phyloP scores from a whole-genome alignment of 2,113 vertebrate genomes.

The Pollimyrus isidori region DNA sequence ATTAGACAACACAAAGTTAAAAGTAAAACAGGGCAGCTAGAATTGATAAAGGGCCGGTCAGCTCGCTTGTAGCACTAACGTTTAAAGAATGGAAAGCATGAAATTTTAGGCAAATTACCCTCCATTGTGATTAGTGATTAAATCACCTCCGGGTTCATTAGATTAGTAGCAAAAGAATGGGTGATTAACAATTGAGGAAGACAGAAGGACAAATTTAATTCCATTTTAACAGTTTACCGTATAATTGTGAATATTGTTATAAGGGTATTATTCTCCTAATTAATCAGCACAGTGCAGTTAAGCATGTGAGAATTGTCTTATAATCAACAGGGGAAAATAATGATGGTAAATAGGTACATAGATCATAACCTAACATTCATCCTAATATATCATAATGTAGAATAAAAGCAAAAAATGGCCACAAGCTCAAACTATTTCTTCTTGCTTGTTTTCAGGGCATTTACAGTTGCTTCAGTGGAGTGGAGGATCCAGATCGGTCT shows the following conservation, averaged over 20 bases:
- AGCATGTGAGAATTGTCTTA: not conserved
- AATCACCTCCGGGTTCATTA: constrained; percentile 43
- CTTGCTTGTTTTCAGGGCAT: constrained; percentile 67
- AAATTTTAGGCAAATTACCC: not conserved
- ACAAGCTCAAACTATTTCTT: constrained; percentile 1
- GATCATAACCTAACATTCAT: constrained; percentile 17
- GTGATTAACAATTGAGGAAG: constrained; percentile 45
- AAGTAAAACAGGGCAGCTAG: not conserved
- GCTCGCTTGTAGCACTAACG: not conserved
- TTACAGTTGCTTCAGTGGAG: constrained; percentile 92
- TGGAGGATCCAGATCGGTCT: constrained; percentile 73
- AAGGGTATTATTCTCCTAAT: constrained; percentile 34
- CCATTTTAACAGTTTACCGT: constrained; percentile 37
- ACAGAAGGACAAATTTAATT: constrained; percentile 48
- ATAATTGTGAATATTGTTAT: constrained; percentile 35
- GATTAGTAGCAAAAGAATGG: constrained; percentile 53
- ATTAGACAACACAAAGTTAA: not conserved
- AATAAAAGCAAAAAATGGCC: not conserved
- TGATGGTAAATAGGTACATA: constrained; percentile 35
- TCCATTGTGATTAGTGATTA: constrained; percentile 33
- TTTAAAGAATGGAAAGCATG: not conserved
- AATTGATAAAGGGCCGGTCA: not conserved
- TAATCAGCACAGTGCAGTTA: constrained; percentile 27
- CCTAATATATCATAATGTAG: not conserved
- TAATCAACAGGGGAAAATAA: constrained; percentile 33